Base-by-base conservation (phyloP, 2,113 vertebrate species). In the Phasianus colchicus region DNA sequence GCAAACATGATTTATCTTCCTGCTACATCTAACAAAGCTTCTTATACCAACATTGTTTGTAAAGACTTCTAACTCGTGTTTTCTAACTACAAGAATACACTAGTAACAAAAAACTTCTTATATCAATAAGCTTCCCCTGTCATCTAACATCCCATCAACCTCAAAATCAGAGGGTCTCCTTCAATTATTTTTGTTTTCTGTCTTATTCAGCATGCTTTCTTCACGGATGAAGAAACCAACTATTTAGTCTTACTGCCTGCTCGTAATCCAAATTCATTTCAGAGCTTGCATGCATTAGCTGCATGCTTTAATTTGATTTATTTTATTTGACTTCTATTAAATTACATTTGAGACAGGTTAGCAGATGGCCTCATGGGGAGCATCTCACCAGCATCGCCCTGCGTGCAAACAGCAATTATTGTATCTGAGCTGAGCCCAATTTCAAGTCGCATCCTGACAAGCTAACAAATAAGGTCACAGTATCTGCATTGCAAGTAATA, bases 1-100 rank as follows among this genome's bases (percentile, higher is more conserved):
- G 65, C 78, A 83, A 79, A 89, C 66, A 86, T 87, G 34, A 89
- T 92, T 92, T 95, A 69, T 94, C 82, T 92, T 76, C 86, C 76
- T 83, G 34, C 45, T 83, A 13, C 36, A 34, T n/a, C 87, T 89
- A 95, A 92, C 65, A 91, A 96, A 93, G 34, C 65, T 93, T 93
- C 86, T 93, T 83, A 90, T 21, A 60, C 40, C 76, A 94, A 81
- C 81, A 27, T 88, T 88, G 75, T 80, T 94, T 95, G 40, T 72
- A 81, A 48, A 74, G 50, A 95, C 27, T 75, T 65, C 67, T 71
- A 91, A 73, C 47, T 66, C 66, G 73, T 89, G 38, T 80, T 95
- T 79, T 86, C 82, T 94, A 97, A 90, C 52, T 66, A 42, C 36
- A 89, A 67, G 65, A 88, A 54, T 61, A 85, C 50, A 19, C 7